Percentiles rank a stretch among this genome's conserved stretches.
Conservation (phyloP, 2,113 vertebrate genomes). For the Melospiza melodia region DNA sequence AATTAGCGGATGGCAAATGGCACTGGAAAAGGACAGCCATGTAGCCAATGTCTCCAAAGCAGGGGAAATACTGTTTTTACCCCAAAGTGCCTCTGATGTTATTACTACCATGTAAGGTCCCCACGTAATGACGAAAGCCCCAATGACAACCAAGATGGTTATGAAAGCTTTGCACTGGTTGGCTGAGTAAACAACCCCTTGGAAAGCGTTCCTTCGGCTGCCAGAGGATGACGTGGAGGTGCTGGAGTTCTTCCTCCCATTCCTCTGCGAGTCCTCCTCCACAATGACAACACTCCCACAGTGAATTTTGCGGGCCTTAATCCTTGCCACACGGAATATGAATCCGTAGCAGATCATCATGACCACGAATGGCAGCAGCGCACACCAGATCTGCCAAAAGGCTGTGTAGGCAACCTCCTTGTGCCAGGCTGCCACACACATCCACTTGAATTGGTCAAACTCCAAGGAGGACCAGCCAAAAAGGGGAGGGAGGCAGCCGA, state of each 20-base stretch:
- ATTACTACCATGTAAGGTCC: slow-evolving; percentile 93
- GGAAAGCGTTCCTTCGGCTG: slow-evolving; percentile 82
- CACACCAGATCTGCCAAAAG: slow-evolving; percentile 96
- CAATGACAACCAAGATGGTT: slow-evolving; percentile 94
- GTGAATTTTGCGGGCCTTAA: slow-evolving; percentile 96
- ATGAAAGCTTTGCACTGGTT: slow-evolving; percentile 97
- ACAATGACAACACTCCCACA: slow-evolving; percentile 85
- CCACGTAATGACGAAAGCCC: slow-evolving; percentile 92
- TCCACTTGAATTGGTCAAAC: slow-evolving; percentile 96
- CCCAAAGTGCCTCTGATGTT: slow-evolving; percentile 91
- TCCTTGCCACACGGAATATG: slow-evolving; percentile 94
- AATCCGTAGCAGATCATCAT: slow-evolving; percentile 94
- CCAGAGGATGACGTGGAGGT: slow-evolving; percentile 92
- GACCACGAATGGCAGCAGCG: slow-evolving; percentile 83
- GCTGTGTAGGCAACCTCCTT: slow-evolving; percentile 85
- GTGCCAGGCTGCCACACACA: slow-evolving; percentile 95
- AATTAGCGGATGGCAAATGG: slow-evolving; percentile 93
- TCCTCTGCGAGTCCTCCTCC: slow-evolving; percentile 82
- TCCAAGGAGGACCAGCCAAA: slow-evolving; percentile 95
- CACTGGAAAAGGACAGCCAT: slow-evolving; percentile 94
- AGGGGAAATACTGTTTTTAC: slow-evolving; percentile 87
- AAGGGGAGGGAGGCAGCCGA: slow-evolving; percentile 93
- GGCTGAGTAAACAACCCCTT: slow-evolving; percentile 89
- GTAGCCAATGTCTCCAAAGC: slow-evolving; percentile 90
- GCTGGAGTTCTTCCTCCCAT: slow-evolving; percentile 91